Conservation (phyloP, 2,888 invertebrate genomes). For the Rotaria macrura region DNA sequence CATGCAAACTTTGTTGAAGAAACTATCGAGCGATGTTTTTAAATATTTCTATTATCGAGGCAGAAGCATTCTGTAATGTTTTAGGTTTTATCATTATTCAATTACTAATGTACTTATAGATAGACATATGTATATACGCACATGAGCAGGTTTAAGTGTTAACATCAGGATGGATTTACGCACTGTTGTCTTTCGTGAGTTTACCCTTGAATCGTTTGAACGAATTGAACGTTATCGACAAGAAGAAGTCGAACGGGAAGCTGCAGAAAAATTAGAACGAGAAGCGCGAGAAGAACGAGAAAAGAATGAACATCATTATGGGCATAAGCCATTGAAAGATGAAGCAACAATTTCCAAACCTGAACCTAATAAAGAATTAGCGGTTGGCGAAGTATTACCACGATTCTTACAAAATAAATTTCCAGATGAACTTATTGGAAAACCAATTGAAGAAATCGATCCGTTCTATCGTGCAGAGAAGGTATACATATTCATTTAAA, state of each 20-base stretch:
- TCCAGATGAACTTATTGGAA: constrained; percentile 66
- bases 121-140: too few species aligned
- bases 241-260: not conserved
- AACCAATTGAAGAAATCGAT: constrained; percentile 95
- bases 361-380: constrained; percentile 1
- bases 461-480: constrained; percentile 84
- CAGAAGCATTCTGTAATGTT: too few species aligned
- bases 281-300: not conserved
- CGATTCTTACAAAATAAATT: not conserved
- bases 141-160: too few species aligned
- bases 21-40: too few species aligned
- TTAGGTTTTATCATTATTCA: too few species aligned
- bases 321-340: not conserved
- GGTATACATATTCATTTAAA: constrained; percentile 56
- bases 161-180: not conserved
- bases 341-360: not conserved
- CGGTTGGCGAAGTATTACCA: not conserved
- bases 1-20: too few species aligned
- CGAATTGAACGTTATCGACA: not conserved
- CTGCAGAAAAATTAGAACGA: not conserved
- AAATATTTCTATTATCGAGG: too few species aligned
- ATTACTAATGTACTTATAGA: too few species aligned
- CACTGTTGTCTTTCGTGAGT: not conserved
- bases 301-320: not conserved
- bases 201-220: not conserved